A percentile compares a stretch with the other conserved stretches of the same genome.
These are phyloP conservation scores for Clamator glandarius DNA, from an alignment of 2,797 vertebrate genomes.

Conservation along the genomic window DNA sequence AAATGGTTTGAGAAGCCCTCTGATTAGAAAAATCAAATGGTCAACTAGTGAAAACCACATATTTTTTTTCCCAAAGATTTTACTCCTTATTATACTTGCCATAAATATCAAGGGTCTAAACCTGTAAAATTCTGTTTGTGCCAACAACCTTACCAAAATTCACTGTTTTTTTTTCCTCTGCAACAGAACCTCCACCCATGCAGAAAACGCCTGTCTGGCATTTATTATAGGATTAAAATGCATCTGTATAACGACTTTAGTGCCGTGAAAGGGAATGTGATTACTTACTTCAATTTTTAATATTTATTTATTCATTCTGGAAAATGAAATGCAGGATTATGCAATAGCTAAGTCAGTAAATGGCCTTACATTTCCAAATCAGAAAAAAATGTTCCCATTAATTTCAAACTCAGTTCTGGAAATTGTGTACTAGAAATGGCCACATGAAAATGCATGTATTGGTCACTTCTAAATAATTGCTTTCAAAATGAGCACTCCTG, in stretches of 20 bases:
- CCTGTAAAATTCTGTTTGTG: neutral
- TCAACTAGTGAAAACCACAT: neutral
- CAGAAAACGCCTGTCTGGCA: neutral
- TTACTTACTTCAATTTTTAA: neutral
- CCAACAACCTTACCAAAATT: neutral
- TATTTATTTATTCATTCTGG: neutral
- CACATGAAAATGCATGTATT: rapidly evolving
- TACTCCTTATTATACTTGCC: neutral
- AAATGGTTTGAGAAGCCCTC: neutral
- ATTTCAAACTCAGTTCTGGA: neutral
- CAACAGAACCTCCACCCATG: neutral
- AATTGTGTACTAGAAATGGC: neutral
- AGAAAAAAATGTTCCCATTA: neutral
- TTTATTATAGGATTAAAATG: neutral
- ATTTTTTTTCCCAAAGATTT: neutral
- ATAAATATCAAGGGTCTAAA: neutral
- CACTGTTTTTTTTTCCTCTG: neutral
- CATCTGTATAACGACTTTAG: neutral
- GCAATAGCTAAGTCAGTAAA: neutral
- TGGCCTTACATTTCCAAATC: neutral
- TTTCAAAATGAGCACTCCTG: neutral
- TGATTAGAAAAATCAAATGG: neutral
- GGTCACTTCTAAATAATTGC: rapidly evolving
- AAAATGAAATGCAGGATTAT: neutral
- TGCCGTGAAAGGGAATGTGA: neutral